phyloP scores from a whole-genome alignment of 2,888 invertebrate genomes.

The Pristionchus mayeri region DNA sequence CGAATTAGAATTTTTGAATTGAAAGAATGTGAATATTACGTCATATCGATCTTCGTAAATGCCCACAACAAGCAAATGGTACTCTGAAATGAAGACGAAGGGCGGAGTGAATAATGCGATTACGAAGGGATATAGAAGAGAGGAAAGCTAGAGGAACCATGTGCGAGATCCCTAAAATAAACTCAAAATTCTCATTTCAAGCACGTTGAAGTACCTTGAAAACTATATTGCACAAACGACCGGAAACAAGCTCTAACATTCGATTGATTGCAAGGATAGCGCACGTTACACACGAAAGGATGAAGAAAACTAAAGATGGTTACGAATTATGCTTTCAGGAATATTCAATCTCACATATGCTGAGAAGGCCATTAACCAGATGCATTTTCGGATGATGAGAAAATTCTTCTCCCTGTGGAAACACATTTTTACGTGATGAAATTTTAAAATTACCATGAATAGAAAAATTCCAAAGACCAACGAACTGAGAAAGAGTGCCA shows the following conservation, averaged over 20 bases:
- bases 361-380: not conserved
- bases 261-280: not conserved
- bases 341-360: not conserved
- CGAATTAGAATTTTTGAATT: not conserved
- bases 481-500: not conserved
- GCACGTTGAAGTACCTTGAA: not conserved
- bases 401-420: not conserved
- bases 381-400: slow-evolving; percentile 19
- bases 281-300: not conserved
- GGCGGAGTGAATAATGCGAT: not conserved
- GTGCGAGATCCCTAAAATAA: not conserved
- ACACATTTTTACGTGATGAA: not conserved
- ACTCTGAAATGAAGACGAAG: slow-evolving; percentile 21
- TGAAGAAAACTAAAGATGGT: slow-evolving; percentile 8
- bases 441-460: not conserved
- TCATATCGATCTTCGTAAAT: slow-evolving; percentile 13
- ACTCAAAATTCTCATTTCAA: too few species aligned
- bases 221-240: not conserved
- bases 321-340: not conserved
- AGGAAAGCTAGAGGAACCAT: not conserved
- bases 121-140: not conserved
- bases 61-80: not conserved
- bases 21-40: not conserved
- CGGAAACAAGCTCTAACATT: not conserved
- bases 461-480: not conserved